phyloP scores from a whole-genome alignment of 2,797 vertebrate genomes.

The Ara ararauna region DNA sequence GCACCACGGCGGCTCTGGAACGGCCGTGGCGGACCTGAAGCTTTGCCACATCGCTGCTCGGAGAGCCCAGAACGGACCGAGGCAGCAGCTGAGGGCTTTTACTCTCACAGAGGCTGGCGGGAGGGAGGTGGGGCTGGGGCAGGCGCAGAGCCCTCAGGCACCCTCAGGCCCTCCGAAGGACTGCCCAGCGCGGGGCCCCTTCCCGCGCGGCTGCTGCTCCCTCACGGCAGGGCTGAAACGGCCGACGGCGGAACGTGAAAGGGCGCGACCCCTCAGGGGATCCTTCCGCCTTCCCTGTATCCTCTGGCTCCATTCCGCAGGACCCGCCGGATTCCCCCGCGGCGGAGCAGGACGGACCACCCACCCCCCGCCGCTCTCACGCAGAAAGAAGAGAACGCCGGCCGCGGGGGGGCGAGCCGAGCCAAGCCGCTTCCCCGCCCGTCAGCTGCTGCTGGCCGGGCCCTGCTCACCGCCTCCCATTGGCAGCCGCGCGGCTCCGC shows the following conservation, averaged over 20 bases:
- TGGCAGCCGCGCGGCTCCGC: not conserved
- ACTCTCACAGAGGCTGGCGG: not conserved
- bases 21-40: fast-evolving
- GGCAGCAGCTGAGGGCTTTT: not conserved
- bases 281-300: not conserved
- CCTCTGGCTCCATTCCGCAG: not conserved
- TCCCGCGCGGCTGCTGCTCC: not conserved
- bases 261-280: not conserved
- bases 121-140: not conserved
- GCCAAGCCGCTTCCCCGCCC: not conserved
- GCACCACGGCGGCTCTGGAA: not conserved
- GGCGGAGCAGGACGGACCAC: not conserved
- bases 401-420: not conserved
- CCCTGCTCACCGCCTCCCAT: not conserved
- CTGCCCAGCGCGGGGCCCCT: too few species aligned
- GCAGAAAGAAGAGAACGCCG: fast-evolving
- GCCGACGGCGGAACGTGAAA: not conserved
- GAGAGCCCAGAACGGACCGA: not conserved
- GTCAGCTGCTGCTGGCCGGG: not conserved
- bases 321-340: not conserved
- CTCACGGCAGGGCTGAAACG: not conserved
- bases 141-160: too few species aligned
- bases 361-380: not conserved
- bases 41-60: fast-evolving
- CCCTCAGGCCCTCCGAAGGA: fast-evolving